Evolutionary conservation across 2,113 vertebrate species (phyloP), one percentile per base, ranked within the genome.

Genomic region (Scolopax mira): DNA sequence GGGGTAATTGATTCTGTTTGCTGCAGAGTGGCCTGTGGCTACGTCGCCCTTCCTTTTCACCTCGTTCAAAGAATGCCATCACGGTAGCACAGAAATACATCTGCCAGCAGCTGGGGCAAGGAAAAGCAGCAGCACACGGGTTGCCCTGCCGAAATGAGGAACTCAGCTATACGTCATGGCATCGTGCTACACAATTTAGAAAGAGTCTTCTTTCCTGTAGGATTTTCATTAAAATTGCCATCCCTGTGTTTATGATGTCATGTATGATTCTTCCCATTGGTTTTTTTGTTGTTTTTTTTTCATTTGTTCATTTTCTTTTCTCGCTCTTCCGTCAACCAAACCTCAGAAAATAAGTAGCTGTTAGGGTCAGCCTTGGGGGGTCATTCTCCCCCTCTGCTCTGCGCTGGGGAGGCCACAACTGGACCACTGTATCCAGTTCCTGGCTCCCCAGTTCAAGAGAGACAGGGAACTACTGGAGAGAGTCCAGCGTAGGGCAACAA

Each of bases 21-120:
- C 72, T 97, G 96, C 89, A 86, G 96, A 96, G 96, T 96, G 89
- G 98, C 98, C 98, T 93, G 95, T 97, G 98, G 97, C 97, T 92
- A 95, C 94, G 96, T 85, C 90, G 31, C 89, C 35, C 94, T 97
- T 95, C 94, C 94, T 97, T 96, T 95, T 96, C 95, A 66, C 84
- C 69, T 96, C 95, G 61, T 94, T 97, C 73, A 90, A 87, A 95
- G 94, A 97, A 78, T 90, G 92, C 92, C 90, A 41, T 96, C 93
- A 74, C 74, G 65, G 93, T 90, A 84, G 91, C 95, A 94, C 95
- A 92, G 96, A 96, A 95, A 85, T 67, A 81, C 90, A 23, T 12
- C 33, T 69, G 90, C 91, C 97, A 94, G 86, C 91, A 93, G 96
- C 88, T 81, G 96, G 95, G 70, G 41, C 92, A 93, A 92, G 71